Conservation (phyloP, 2,888 invertebrate genomes). For the Patella caerulea region DNA sequence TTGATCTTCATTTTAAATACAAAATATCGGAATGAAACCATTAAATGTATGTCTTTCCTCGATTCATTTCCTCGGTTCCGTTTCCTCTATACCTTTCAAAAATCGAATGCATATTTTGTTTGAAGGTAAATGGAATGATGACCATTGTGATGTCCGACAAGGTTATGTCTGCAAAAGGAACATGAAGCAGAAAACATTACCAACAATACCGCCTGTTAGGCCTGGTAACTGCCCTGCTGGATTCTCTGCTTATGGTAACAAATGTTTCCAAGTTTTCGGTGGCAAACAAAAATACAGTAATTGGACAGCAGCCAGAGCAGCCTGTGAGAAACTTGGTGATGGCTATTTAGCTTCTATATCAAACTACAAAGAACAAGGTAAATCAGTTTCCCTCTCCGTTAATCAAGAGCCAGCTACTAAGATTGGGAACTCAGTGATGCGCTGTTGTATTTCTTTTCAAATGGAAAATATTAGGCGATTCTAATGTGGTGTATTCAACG, state of each 20-base stretch:
- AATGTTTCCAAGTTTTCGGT: constrained; percentile 49
- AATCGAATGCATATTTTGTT: background rate
- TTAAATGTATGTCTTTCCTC: background rate
- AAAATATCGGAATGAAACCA: too few relatives aligned
- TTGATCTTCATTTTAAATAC: too few relatives aligned
- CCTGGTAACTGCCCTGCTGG: constrained; percentile 54
- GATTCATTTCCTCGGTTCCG: background rate
- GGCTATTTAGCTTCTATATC: constrained; percentile 50
- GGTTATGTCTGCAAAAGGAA: constrained; percentile 55
- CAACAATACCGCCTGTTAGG: constrained; percentile 30
- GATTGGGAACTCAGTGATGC: too few relatives aligned
- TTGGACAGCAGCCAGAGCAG: constrained; percentile 44
- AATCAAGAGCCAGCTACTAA: too few relatives aligned
- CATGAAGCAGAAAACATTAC: constrained; percentile 30
- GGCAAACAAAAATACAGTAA: constrained; percentile 29
- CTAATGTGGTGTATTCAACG: too few relatives aligned
- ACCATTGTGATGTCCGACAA: constrained; percentile 44
- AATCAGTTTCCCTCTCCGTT: background rate
- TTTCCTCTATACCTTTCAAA: background rate
- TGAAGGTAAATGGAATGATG: constrained; percentile 59
- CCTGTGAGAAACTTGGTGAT: constrained; percentile 38
- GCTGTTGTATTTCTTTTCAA: too few relatives aligned
- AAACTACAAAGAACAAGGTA: constrained; percentile 50
- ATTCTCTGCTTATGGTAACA: constrained; percentile 44
- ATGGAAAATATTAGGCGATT: too few relatives aligned